These are phyloP conservation scores for Aplocera efformata DNA, from an alignment of 2,888 invertebrate species.

Conservation along the genomic window DNA sequence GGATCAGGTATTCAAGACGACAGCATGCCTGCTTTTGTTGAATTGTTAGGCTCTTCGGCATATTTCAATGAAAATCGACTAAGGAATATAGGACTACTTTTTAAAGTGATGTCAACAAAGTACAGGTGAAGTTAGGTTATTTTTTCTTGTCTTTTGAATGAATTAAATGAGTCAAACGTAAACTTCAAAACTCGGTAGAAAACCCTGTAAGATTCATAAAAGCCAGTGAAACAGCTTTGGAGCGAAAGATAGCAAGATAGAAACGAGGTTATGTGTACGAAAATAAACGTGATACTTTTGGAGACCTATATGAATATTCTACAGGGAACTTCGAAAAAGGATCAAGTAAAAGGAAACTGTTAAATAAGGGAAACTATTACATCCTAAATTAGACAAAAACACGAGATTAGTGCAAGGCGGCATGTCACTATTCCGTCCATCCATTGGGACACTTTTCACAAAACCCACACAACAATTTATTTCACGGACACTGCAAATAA, in stretches of 20 bases:
- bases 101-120: constrained; percentile 14
- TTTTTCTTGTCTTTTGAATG: not conserved
- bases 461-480: constrained; percentile 39
- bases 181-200: not conserved
- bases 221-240: not conserved
- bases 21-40: no score
- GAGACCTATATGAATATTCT: not conserved
- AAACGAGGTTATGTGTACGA: constrained; percentile 36
- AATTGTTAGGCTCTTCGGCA: no score
- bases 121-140: constrained; percentile 10
- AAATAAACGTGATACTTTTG: constrained; percentile 16
- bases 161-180: not conserved
- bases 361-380: constrained; percentile 1
- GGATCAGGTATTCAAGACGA: no score
- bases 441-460: constrained; percentile 47
- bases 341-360: not conserved
- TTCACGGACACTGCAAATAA: constrained; percentile 45
- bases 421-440: constrained; percentile 43
- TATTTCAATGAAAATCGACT: no score
- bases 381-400: constrained; percentile 27
- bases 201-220: not conserved
- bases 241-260: not conserved
- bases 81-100: no score
- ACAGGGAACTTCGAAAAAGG: not conserved
- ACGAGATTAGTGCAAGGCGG: constrained; percentile 39